phyloP scores from a whole-genome alignment of 2,888 invertebrate species.

The Eupithecia pulchellata region DNA sequence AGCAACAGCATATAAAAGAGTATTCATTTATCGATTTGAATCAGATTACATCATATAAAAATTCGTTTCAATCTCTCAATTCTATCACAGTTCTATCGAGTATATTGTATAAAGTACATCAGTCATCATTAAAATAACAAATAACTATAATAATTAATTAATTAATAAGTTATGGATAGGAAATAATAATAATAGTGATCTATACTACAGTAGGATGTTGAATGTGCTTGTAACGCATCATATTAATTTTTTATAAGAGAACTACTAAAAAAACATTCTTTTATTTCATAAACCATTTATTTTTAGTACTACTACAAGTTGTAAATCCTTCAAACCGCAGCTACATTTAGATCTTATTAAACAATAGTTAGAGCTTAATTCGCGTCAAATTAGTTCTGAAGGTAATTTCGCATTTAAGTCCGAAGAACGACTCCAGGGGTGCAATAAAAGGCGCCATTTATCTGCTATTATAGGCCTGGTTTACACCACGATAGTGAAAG shows the following conservation, averaged over 20 bases:
- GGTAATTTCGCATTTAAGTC: constrained; percentile 30
- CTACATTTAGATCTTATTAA: constrained; percentile 26
- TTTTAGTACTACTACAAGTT: background rate
- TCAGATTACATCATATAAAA: too few relatives aligned
- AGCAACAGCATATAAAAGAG: too few relatives aligned
- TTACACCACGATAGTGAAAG: constrained; percentile 19
- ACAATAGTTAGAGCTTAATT: constrained; percentile 38
- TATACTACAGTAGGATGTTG: too few relatives aligned
- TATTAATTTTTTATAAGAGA: background rate
- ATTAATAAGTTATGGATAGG: too few relatives aligned
- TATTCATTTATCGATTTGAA: too few relatives aligned
- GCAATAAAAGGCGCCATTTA: constrained; percentile 41
- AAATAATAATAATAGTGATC: too few relatives aligned
- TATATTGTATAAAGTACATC: too few relatives aligned
- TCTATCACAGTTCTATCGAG: too few relatives aligned
- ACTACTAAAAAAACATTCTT: background rate
- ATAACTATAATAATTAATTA: too few relatives aligned
- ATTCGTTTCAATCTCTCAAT: too few relatives aligned
- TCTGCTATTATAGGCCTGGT: constrained; percentile 27
- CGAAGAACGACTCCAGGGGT: constrained; percentile 29
- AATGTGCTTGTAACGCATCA: background rate
- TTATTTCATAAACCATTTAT: background rate
- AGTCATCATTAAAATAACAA: too few relatives aligned
- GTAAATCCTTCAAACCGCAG: background rate
- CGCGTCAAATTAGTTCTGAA: constrained; percentile 26